Conservation (phyloP, 2,888 invertebrate genomes). For the Athalia cordata region DNA sequence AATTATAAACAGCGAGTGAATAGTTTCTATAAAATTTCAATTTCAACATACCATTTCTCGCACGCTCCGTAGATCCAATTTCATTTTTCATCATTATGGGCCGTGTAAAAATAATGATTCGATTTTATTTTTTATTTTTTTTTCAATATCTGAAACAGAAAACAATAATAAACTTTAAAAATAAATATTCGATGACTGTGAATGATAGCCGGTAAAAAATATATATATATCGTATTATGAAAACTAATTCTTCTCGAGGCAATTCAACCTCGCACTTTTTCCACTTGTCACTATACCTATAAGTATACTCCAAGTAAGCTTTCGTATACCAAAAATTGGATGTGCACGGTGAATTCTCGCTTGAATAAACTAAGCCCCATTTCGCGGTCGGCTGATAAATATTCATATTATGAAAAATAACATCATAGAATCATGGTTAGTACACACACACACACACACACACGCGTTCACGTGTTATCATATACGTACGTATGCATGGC, state of each 20-base stretch:
- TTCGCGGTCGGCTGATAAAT: neutral
- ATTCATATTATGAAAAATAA: constrained; percentile 27
- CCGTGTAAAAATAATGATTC: too few relatives aligned
- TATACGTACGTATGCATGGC: neutral
- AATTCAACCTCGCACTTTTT: neutral
- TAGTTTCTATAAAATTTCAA: neutral
- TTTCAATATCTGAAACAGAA: too few relatives aligned
- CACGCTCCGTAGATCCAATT: constrained; percentile 18
- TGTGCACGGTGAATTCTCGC: constrained; percentile 12
- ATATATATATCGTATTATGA: neutral
- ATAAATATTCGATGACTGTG: too few relatives aligned
- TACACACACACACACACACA: neutral
- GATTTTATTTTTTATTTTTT: too few relatives aligned
- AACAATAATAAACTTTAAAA: neutral
- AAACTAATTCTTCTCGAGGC: constrained; percentile 3
- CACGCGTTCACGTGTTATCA: too few relatives aligned
- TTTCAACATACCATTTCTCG: constrained; percentile 20
- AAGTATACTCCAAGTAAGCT: too few relatives aligned
- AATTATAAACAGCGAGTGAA: too few relatives aligned
- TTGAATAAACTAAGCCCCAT: constrained; percentile 22
- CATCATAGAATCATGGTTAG: neutral
- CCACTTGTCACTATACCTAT: constrained; percentile 6
- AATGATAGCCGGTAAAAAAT: too few relatives aligned
- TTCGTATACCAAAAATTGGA: neutral
- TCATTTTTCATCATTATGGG: constrained; percentile 8